Conservation (phyloP, 2,113 vertebrate species). For the Brevimyrus niger region DNA sequence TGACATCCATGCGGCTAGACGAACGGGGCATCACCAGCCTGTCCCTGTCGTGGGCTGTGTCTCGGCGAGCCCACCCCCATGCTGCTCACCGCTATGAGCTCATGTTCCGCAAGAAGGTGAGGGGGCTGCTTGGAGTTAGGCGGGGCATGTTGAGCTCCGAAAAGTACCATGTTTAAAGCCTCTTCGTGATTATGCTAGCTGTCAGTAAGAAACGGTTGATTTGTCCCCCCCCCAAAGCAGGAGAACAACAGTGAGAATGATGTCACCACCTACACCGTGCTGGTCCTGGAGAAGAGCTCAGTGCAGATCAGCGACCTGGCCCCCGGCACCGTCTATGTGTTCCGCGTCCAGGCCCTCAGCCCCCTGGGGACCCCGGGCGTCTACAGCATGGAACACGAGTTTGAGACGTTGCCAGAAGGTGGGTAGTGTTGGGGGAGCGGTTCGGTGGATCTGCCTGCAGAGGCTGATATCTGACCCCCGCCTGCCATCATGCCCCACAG, state of each 20-base stretch:
- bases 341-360: slow-evolving; percentile 77
- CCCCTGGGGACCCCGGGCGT: slow-evolving; percentile 68
- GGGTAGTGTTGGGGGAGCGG: neutral
- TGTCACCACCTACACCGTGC: slow-evolving; percentile 83
- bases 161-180: neutral
- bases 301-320: slow-evolving; percentile 72
- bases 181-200: neutral
- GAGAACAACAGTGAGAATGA: slow-evolving; percentile 65
- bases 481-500: slow-evolving; percentile 34
- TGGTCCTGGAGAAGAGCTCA: slow-evolving; percentile 71
- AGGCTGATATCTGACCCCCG: no score
- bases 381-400: slow-evolving; percentile 75
- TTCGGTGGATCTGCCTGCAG: neutral
- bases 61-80: slow-evolving; percentile 66
- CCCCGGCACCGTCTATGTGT: slow-evolving; percentile 75
- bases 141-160: no score
- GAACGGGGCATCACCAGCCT: slow-evolving; percentile 70
- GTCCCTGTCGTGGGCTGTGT: slow-evolving; percentile 78
- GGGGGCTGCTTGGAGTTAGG: neutral
- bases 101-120: slow-evolving; percentile 92
- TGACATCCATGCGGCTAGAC: slow-evolving; percentile 75
- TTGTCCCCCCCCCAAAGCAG: slow-evolving; percentile 29
- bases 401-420: slow-evolving; percentile 64
- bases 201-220: neutral
- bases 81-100: slow-evolving; percentile 81